phyloP scores from a whole-genome alignment of 2,888 invertebrate species.

The Drosophila leonis region DNA sequence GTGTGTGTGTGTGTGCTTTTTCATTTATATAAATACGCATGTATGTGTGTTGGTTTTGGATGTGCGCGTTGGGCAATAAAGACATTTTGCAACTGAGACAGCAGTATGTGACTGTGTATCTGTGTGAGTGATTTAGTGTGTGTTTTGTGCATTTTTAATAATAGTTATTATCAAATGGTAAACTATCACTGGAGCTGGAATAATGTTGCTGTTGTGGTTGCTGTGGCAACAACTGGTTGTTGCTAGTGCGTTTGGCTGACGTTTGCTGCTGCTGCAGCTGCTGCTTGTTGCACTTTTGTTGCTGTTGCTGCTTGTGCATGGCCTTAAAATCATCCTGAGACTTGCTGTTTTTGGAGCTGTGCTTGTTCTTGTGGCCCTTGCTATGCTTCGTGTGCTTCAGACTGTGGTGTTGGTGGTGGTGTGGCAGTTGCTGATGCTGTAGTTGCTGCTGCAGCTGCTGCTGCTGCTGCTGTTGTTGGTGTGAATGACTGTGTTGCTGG shows the following conservation, averaged over 20 bases:
- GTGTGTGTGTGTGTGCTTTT: slow-evolving; percentile 1
- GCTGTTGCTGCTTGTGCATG: slow-evolving; percentile 72
- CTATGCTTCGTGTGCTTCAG: slow-evolving; percentile 77
- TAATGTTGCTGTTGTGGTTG: slow-evolving; percentile 67
- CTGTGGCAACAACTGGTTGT: slow-evolving; percentile 61
- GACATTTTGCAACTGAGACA: slow-evolving; percentile 37
- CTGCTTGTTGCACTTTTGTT: slow-evolving; percentile 47
- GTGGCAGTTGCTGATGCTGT: slow-evolving; percentile 39
- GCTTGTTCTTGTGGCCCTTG: slow-evolving; percentile 73
- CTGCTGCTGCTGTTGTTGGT: slow-evolving; percentile 17
- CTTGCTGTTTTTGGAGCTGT: slow-evolving; percentile 69
- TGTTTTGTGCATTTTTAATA: slow-evolving; percentile 63
- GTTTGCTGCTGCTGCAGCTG: slow-evolving; percentile 46
- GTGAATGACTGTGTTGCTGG: slow-evolving; percentile 64
- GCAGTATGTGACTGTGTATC: slow-evolving; percentile 15
- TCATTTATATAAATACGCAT: neutral
- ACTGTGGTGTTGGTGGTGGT: slow-evolving; percentile 69
- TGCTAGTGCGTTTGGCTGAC: slow-evolving; percentile 57
- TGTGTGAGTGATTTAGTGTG: slow-evolving; percentile 21
- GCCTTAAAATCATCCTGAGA: slow-evolving; percentile 74
- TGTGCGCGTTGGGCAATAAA: slow-evolving; percentile 19
- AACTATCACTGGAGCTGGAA: slow-evolving; percentile 84
- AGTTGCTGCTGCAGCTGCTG: slow-evolving; percentile 41
- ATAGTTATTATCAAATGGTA: slow-evolving; percentile 83
- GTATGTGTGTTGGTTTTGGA: slow-evolving; percentile 11